Evolutionary conservation across 2,888 invertebrate species (phyloP).

Genomic region (Amphipyra berbera): DNA sequence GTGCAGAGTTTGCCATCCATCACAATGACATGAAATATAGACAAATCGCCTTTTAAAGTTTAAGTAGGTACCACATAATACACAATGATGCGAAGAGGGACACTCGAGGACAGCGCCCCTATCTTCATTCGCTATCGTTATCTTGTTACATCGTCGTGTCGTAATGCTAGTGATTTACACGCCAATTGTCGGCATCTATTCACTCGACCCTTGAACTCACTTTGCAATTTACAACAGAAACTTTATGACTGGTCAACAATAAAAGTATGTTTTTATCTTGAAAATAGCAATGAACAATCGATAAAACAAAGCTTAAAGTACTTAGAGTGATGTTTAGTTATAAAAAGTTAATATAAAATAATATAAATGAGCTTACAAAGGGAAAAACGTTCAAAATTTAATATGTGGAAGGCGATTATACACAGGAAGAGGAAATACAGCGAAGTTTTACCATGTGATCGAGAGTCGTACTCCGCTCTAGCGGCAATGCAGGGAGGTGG

Average conservation of each 20-base stretch:
- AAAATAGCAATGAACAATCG: conserved; percentile 34
- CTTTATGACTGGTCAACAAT: conserved; percentile 46
- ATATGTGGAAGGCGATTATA: conserved; percentile 87
- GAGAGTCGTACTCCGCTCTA: conserved; percentile 84
- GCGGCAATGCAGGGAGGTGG: conserved; percentile 86
- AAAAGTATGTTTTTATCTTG: conserved; percentile 1
- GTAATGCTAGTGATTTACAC: conserved; percentile 75
- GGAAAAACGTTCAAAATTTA: conserved; percentile 80
- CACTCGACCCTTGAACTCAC: conserved; percentile 59
- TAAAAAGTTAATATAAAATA: conserved; percentile 58
- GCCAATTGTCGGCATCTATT: conserved; percentile 75
- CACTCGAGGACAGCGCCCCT: conserved; percentile 79
- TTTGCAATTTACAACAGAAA: conserved; percentile 58
- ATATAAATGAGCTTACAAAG: conserved; percentile 84
- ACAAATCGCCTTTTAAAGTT: conserved; percentile 43
- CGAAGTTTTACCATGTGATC: conserved; percentile 81
- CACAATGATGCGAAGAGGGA: conserved; percentile 44
- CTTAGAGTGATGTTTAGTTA: conserved; percentile 4
- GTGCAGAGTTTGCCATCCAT: neutral
- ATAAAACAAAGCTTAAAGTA: conserved; percentile 17
- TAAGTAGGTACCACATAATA: conserved; percentile 12
- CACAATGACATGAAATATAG: conserved; percentile 10
- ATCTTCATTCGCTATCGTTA: conserved; percentile 78
- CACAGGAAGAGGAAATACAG: conserved; percentile 86
- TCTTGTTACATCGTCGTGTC: conserved; percentile 69